These are phyloP conservation scores for Aradophagus sp. DNA, from an alignment of 1,140 invertebrate genomes.

Conservation along the genomic window DNA sequence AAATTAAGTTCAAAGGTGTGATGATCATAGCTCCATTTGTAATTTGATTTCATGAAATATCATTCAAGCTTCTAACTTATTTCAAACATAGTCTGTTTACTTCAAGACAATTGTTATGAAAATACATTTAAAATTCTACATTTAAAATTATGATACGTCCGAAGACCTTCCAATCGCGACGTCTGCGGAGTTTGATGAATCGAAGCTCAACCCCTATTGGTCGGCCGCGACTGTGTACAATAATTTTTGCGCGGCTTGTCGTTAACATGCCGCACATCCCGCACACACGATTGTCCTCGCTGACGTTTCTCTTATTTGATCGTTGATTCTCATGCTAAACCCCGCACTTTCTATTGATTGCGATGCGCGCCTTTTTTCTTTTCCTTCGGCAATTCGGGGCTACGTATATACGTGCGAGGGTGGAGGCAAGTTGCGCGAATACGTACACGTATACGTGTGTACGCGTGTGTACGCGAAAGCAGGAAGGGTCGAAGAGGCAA, in stretches of 20 bases:
- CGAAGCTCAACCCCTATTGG: too few species aligned
- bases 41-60: too few species aligned
- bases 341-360: constrained; percentile 56
- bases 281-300: constrained; percentile 43
- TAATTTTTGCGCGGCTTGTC: constrained; percentile 37
- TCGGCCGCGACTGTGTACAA: constrained; percentile 17
- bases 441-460: constrained; percentile 34
- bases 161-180: too few species aligned
- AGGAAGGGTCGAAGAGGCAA: constrained; percentile 53
- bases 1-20: too few species aligned
- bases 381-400: constrained; percentile 52
- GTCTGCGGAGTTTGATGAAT: too few species aligned
- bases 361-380: constrained; percentile 53
- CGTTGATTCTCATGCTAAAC: constrained; percentile 65
- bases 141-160: too few species aligned
- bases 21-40: too few species aligned
- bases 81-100: too few species aligned
- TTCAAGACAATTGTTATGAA: too few species aligned
- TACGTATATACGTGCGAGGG: constrained; percentile 46
- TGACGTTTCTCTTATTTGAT: constrained; percentile 62
- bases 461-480: constrained; percentile 36
- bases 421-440: constrained; percentile 46
- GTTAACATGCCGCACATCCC: constrained; percentile 51
- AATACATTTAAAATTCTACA: too few species aligned
- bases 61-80: too few species aligned